A percentile compares a stretch with the other conserved stretches of the same genome.
Conservation (phyloP, 2,113 vertebrate species). For the Dromas ardeola region DNA sequence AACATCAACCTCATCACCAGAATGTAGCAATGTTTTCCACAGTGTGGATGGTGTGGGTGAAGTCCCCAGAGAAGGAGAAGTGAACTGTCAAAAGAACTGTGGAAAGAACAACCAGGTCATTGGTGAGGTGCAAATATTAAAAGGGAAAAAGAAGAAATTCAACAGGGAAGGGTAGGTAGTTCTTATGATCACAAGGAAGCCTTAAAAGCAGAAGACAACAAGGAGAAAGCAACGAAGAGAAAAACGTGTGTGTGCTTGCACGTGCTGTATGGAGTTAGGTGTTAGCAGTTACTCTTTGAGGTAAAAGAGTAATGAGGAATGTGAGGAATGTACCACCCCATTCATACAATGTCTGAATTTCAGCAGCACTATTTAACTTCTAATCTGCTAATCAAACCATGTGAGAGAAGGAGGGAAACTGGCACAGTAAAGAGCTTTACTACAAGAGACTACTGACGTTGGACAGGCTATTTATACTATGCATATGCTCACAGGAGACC, state of each 20-base stretch:
- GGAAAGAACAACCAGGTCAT: not conserved
- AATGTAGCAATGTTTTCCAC: not conserved
- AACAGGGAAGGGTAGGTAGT: not conserved
- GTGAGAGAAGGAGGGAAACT: not conserved
- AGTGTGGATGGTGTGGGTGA: not conserved
- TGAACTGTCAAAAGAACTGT: not conserved
- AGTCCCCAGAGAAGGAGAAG: not conserved
- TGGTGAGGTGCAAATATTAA: not conserved
- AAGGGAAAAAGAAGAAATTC: not conserved
- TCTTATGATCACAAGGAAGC: not conserved
- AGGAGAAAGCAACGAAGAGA: not conserved
- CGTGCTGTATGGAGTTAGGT: fast-evolving
- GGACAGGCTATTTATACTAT: not conserved
- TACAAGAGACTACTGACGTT: not conserved
- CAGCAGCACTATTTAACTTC: not conserved
- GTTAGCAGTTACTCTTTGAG: not conserved
- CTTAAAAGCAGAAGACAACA: not conserved
- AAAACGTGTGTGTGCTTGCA: not conserved
- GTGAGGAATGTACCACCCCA: not conserved
- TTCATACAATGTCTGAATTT: not conserved
- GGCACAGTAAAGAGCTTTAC: not conserved
- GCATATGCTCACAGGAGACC: not conserved
- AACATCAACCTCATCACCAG: not conserved
- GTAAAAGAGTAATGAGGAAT: not conserved
- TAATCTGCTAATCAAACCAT: not conserved